Conservation (phyloP, 2,888 invertebrate genomes). For the Drosophila helvetica region DNA sequence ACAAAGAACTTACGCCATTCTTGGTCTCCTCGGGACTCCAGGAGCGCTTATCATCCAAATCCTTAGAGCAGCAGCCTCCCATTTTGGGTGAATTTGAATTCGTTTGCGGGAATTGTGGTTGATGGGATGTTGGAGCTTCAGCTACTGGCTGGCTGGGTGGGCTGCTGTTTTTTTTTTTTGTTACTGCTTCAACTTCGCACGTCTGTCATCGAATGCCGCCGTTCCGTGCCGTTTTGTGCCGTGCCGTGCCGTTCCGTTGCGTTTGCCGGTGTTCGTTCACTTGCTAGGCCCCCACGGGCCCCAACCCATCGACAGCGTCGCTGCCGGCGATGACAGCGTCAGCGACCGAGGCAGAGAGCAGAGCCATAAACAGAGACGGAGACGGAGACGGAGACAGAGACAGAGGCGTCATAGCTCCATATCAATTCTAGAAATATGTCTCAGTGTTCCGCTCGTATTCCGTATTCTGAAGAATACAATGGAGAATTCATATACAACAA, state of each 20-base stretch:
- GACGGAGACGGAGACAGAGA: background rate
- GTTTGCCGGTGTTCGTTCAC: conserved; percentile 61
- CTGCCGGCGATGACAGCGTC: conserved; percentile 17
- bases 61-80: conserved; percentile 79
- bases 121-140: background rate
- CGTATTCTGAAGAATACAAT: conserved; percentile 43
- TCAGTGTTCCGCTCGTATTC: conserved; percentile 40
- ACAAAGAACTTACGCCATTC: conserved; percentile 68
- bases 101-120: background rate
- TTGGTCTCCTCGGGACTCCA: conserved; percentile 81
- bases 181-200: conserved; percentile 63
- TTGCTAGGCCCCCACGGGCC: conserved; percentile 59
- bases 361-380: background rate
- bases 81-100: conserved; percentile 42
- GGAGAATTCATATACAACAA: conserved; percentile 14
- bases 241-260: conserved; percentile 6
- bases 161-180: conserved; percentile 15
- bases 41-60: conserved; percentile 78
- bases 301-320: conserved; percentile 33
- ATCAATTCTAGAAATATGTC: conserved; percentile 58
- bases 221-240: conserved; percentile 6
- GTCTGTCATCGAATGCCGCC: conserved; percentile 66
- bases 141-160: background rate
- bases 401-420: conserved; percentile 51
- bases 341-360: conserved; percentile 10